Conservation (phyloP, 2,888 invertebrate genomes). For the Chrysomela aeneicollis region DNA sequence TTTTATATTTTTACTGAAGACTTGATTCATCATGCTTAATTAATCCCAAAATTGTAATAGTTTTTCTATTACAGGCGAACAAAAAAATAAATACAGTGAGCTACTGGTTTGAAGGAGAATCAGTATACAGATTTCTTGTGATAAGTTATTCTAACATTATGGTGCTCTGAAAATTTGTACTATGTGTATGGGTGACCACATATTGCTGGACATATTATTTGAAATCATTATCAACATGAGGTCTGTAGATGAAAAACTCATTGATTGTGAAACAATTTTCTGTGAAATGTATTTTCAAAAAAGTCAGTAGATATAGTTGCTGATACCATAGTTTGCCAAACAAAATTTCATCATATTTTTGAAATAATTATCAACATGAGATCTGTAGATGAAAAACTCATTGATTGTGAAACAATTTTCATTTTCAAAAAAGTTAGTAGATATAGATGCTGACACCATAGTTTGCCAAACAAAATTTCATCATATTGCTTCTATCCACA, state of each 20-base stretch:
- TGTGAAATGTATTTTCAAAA: too few relatives aligned
- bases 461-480: too few relatives aligned
- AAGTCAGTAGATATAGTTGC: too few relatives aligned
- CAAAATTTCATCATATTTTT: too few relatives aligned
- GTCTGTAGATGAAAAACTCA: not conserved
- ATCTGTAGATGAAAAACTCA: not conserved
- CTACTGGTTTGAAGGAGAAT: not conserved
- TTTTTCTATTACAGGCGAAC: too few relatives aligned
- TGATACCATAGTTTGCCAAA: too few relatives aligned
- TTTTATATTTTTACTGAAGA: too few relatives aligned
- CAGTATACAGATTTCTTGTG: not conserved
- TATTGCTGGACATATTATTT: slow-evolving; percentile 8
- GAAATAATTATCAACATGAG: not conserved
- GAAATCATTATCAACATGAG: not conserved
- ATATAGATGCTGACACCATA: too few relatives aligned
- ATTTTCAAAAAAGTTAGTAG: too few relatives aligned
- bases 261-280: not conserved
- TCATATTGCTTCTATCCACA: too few relatives aligned
- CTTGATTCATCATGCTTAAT: too few relatives aligned
- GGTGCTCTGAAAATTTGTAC: slow-evolving; percentile 15
- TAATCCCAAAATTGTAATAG: too few relatives aligned
- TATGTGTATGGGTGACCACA: slow-evolving; percentile 7
- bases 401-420: not conserved
- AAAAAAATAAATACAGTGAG: not conserved
- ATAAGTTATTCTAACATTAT: not conserved